A percentile compares a stretch with the other conserved stretches of the same genome.
phyloP scores from a whole-genome alignment of 2,113 vertebrate genomes.

The Steatornis caripensis region DNA sequence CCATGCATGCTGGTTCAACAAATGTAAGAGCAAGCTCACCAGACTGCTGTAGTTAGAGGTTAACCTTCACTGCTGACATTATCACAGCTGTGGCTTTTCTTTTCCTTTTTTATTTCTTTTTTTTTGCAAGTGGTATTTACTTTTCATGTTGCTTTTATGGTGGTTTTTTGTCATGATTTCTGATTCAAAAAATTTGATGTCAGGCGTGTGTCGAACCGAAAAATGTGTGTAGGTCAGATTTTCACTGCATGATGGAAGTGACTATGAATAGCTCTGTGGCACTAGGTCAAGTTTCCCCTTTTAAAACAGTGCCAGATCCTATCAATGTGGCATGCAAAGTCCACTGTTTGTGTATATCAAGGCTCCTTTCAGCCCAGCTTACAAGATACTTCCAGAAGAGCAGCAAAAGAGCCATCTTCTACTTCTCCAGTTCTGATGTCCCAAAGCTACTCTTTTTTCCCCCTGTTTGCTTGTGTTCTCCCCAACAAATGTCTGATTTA shows the following conservation, averaged over 20 bases:
- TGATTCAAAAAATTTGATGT: neutral
- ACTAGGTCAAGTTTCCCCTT: neutral
- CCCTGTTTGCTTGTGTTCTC: neutral
- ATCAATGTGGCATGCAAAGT: neutral
- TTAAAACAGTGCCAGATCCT: neutral
- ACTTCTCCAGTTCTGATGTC: neutral
- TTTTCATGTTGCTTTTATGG: neutral
- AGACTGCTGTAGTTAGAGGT: neutral
- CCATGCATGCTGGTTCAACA: neutral
- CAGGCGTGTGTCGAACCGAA: neutral
- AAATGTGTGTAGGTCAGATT: neutral
- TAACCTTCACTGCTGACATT: neutral
- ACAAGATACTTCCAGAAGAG: neutral
- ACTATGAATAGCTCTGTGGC: neutral
- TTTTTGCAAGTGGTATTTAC: neutral
- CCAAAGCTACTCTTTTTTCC: neutral
- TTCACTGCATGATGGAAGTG: neutral
- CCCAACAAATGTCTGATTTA: neutral
- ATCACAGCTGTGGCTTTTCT: neutral
- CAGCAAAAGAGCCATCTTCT: neutral
- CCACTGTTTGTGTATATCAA: neutral
- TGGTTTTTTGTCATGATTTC: neutral
- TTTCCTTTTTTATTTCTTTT: rapidly evolving
- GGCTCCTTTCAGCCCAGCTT: neutral
- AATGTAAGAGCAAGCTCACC: neutral